Evolutionary conservation across 2,113 vertebrate species (phyloP).

Genomic region (Xiphophorus couchianus): DNA sequence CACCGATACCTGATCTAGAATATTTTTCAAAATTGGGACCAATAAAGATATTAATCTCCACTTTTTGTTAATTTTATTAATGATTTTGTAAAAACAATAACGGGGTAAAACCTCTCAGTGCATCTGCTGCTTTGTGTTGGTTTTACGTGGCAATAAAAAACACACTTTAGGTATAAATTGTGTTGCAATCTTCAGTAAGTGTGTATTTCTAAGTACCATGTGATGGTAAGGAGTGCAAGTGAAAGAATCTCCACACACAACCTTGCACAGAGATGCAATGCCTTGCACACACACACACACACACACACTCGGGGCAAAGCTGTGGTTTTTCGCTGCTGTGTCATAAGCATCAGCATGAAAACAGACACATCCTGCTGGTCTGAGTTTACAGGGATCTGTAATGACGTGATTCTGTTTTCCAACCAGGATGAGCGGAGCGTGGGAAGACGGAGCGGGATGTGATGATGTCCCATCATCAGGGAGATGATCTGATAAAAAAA

Average conservation of each 20-base stretch:
- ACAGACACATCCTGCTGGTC: constrained; percentile 1
- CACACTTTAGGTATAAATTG: not conserved
- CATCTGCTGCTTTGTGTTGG: too few species aligned
- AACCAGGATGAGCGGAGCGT: constrained; percentile 23
- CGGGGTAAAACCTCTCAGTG: too few species aligned
- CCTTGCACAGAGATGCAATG: not conserved
- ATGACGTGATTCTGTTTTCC: constrained; percentile 12
- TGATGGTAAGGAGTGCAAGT: not conserved
- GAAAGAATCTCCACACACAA: not conserved
- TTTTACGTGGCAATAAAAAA: not conserved
- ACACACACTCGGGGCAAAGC: not conserved
- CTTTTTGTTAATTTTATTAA: too few species aligned
- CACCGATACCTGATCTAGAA: too few species aligned
- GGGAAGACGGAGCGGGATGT: constrained; percentile 27
- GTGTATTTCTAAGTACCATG: too few species aligned
- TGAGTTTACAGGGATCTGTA: not conserved
- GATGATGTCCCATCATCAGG: not conserved
- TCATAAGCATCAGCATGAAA: not conserved
- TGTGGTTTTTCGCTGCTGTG: not conserved
- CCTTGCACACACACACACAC: too few species aligned
- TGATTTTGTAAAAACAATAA: too few species aligned
- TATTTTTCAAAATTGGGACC: too few species aligned
- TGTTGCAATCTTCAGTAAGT: not conserved
- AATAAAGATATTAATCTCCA: too few species aligned
- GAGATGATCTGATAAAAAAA: not conserved